Percentiles rank a stretch among this genome's conserved stretches.
Conservation (phyloP, 2,113 vertebrate species). For the Lonchura striata region DNA sequence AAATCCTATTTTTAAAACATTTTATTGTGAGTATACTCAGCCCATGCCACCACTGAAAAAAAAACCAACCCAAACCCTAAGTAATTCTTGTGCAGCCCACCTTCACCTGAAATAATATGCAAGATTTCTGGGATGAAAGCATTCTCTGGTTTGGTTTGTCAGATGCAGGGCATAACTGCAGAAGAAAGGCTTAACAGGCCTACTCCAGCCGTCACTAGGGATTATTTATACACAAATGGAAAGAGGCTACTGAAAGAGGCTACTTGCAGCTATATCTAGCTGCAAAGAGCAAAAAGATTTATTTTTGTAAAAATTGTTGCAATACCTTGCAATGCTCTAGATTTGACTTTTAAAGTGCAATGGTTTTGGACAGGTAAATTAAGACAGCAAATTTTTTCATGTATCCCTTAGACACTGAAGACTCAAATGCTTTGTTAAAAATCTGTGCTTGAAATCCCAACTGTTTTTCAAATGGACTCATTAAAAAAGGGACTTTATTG, state of each 20-base stretch:
- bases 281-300: not conserved
- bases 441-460: not conserved
- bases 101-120: not conserved
- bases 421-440: not conserved
- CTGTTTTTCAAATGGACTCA: not conserved
- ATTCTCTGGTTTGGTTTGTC: conserved; percentile 6
- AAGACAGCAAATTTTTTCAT: conserved; percentile 21
- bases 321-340: conserved; percentile 1
- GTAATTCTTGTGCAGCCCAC: not conserved
- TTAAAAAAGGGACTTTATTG: not conserved
- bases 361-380: conserved; percentile 52
- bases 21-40: not conserved
- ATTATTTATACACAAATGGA: conserved; percentile 38
- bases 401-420: not conserved
- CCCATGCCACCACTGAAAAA: not conserved
- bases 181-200: conserved; percentile 11
- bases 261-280: not conserved
- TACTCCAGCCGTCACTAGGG: not conserved
- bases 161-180: not conserved
- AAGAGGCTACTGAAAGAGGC: not conserved
- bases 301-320: conserved; percentile 18
- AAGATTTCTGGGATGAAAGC: conserved; percentile 29
- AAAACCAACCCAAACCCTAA: too few relatives aligned
- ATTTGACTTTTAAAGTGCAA: conserved; percentile 32
- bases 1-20: conserved; percentile 8